Conservation (phyloP, 2,888 invertebrate species). For the Operophtera brumata region DNA sequence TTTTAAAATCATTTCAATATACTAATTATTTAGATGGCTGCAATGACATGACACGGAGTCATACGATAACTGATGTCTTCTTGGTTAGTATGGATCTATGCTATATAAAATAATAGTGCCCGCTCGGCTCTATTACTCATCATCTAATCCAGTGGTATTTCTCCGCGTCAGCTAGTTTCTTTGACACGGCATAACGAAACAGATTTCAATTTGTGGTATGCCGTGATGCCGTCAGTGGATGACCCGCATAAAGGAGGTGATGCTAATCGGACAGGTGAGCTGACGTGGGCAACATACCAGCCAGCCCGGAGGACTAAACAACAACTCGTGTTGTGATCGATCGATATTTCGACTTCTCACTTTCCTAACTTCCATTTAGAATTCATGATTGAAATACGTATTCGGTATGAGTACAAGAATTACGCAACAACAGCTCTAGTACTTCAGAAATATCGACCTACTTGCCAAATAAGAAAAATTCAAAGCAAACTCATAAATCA, state of each 20-base stretch:
- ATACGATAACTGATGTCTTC: too few species aligned
- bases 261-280: conserved; percentile 78
- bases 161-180: conserved; percentile 65
- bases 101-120: neutral
- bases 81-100: too few species aligned
- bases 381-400: conserved; percentile 19
- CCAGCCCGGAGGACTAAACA: conserved; percentile 44
- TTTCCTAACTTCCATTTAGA: conserved; percentile 39
- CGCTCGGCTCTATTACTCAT: conserved; percentile 59
- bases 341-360: conserved; percentile 53
- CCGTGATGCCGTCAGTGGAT: conserved; percentile 63
- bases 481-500: conserved; percentile 59
- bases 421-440: conserved; percentile 3
- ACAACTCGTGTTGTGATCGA: conserved; percentile 59
- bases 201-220: conserved; percentile 70
- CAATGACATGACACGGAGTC: too few species aligned
- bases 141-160: conserved; percentile 63
- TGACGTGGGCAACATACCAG: conserved; percentile 56
- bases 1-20: too few species aligned
- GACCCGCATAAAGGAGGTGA: conserved; percentile 72
- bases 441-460: conserved; percentile 27
- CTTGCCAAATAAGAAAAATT: conserved; percentile 50
- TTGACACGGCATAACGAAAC: conserved; percentile 74
- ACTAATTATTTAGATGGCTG: too few species aligned
- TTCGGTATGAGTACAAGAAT: neutral